Evolutionary conservation across 2,888 invertebrate species (phyloP).

Genomic region (Bruchidius siliquastri): DNA sequence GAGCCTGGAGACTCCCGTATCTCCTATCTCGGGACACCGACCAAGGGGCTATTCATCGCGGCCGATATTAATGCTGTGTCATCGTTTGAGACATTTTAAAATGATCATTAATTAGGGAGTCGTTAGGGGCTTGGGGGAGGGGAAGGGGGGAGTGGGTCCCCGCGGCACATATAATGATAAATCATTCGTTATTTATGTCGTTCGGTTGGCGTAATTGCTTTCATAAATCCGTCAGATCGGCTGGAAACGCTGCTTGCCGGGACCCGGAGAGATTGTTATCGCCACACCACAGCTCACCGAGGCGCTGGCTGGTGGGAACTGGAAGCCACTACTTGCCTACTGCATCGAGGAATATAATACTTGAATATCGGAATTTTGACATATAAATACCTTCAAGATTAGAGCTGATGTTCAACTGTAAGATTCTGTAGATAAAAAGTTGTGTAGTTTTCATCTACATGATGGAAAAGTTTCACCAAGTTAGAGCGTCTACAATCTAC

Average conservation of each 20-base stretch:
- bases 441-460: too few relatives aligned
- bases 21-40: constrained; percentile 17
- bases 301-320: constrained; percentile 1
- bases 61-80: constrained; percentile 24
- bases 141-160: constrained; percentile 20
- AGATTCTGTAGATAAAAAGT: too few relatives aligned
- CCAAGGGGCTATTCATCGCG: constrained; percentile 12
- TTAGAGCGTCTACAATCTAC: too few relatives aligned
- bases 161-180: constrained; percentile 21
- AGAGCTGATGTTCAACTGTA: too few relatives aligned
- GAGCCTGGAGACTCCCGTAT: constrained; percentile 14
- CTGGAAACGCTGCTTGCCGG: background rate
- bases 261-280: background rate
- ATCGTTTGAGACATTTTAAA: constrained; percentile 28
- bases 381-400: too few relatives aligned
- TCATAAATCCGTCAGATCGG: constrained; percentile 40
- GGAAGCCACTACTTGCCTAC: constrained; percentile 1
- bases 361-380: too few relatives aligned
- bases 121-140: constrained; percentile 20
- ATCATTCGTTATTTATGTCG: constrained; percentile 41
- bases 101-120: constrained; percentile 28
- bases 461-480: too few relatives aligned
- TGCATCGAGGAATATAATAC: background rate
- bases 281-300: background rate
- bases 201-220: constrained; percentile 40